These are phyloP conservation scores for Drosophila niveifrons DNA, from an alignment of 2,888 invertebrate genomes.

Conservation along the genomic window DNA sequence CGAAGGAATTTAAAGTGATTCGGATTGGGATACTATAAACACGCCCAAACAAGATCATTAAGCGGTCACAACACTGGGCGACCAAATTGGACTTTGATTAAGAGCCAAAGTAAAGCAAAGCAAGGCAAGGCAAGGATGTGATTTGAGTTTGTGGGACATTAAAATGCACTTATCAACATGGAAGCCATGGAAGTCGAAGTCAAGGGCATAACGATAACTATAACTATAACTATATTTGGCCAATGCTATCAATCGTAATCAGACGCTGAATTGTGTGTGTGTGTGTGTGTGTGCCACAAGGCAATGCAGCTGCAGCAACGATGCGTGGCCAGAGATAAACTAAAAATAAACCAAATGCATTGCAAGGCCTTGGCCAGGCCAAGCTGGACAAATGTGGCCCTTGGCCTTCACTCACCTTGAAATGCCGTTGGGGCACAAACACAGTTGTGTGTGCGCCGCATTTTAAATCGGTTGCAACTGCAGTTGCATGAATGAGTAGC, in stretches of 20 bases:
- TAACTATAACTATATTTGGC: slow-evolving; percentile 43
- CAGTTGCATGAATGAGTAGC: slow-evolving; percentile 39
- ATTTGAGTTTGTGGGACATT: slow-evolving; percentile 55
- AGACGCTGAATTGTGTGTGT: slow-evolving; percentile 35
- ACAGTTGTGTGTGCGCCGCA: slow-evolving; percentile 38
- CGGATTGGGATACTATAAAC: slow-evolving; percentile 27
- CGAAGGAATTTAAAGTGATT: slow-evolving; percentile 57
- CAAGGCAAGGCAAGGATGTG: background rate
- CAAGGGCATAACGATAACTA: slow-evolving; percentile 46
- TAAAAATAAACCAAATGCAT: slow-evolving; percentile 71
- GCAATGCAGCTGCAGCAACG: slow-evolving; percentile 35
- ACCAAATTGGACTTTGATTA: slow-evolving; percentile 66
- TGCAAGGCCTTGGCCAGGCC: slow-evolving; percentile 46
- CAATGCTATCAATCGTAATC: slow-evolving; percentile 72
- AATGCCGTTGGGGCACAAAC: slow-evolving; percentile 69
- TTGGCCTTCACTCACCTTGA: slow-evolving; percentile 86
- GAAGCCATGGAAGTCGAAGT: slow-evolving; percentile 18
- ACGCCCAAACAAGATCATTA: slow-evolving; percentile 66
- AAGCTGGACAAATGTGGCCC: slow-evolving; percentile 80
- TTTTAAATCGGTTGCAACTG: slow-evolving; percentile 59
- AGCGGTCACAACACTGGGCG: slow-evolving; percentile 31
- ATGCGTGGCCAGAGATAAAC: slow-evolving; percentile 52
- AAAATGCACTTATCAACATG: slow-evolving; percentile 76
- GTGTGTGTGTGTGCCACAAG: slow-evolving; percentile 13
- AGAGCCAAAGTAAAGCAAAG: slow-evolving; percentile 3